These are phyloP conservation scores for Heterohyrax brucei DNA, from an alignment of 2,797 vertebrate species.

Conservation along the genomic window DNA sequence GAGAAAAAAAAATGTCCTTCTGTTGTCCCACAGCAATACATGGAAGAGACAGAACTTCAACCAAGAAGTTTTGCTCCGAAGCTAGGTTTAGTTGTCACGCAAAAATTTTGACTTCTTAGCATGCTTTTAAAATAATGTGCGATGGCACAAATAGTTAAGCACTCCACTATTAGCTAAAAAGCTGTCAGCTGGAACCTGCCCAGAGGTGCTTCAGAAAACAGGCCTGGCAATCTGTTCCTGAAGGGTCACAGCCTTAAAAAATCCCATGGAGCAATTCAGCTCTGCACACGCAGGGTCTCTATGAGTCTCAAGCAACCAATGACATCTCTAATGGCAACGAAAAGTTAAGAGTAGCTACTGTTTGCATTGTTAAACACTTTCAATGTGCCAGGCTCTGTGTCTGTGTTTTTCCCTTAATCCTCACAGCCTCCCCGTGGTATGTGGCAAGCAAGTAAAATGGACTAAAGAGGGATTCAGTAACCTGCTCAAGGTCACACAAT, in stretches of 20 bases:
- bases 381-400: neutral
- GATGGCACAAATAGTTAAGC: neutral
- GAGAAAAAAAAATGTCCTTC: neutral
- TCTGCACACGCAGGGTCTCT: neutral
- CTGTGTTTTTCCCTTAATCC: slow-evolving; percentile 11
- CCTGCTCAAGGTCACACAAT: neutral
- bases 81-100: neutral
- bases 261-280: neutral
- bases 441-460: slow-evolving; percentile 29
- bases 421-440: neutral
- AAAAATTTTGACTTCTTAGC: slow-evolving; percentile 43
- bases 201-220: neutral
- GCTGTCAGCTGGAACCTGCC: neutral
- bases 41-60: slow-evolving; percentile 34
- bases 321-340: neutral
- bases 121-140: slow-evolving; percentile 31
- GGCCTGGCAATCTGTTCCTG: neutral
- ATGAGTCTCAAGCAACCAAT: neutral
- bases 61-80: slow-evolving; percentile 36
- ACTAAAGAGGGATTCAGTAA: neutral
- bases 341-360: neutral
- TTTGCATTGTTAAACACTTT: neutral
- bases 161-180: neutral
- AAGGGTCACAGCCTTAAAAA: neutral
- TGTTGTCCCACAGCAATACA: neutral